Percentiles rank a stretch among this genome's conserved stretches.
phyloP scores from a whole-genome alignment of 2,888 invertebrate genomes.

The Dicycla oo region DNA sequence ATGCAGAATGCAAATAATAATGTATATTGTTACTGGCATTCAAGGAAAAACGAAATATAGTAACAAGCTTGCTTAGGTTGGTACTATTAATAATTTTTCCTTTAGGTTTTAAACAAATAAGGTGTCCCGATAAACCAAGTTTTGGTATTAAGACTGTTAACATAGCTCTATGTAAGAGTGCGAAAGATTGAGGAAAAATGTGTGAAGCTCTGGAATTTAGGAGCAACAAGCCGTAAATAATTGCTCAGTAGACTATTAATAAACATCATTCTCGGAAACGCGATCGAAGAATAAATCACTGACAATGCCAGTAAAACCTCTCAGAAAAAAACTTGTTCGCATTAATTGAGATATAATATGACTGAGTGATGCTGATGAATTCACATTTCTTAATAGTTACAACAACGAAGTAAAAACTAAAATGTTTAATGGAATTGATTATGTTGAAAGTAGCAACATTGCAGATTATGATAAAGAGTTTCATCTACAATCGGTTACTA shows the following conservation, averaged over 20 bases:
- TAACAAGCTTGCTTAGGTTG: too few species aligned
- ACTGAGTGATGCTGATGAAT: slow-evolving; percentile 42
- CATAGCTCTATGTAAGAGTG: slow-evolving; percentile 71
- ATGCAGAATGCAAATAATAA: background rate
- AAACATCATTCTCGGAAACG: slow-evolving; percentile 66
- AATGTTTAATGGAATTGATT: slow-evolving; percentile 28
- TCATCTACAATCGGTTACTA: slow-evolving; percentile 38
- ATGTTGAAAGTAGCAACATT: slow-evolving; percentile 4
- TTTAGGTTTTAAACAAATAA: too few species aligned
- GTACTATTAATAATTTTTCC: too few species aligned
- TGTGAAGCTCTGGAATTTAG: slow-evolving; percentile 58
- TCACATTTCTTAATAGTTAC: slow-evolving; percentile 5
- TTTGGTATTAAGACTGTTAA: slow-evolving; percentile 66
- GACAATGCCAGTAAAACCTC: slow-evolving; percentile 4
- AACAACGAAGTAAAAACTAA: background rate
- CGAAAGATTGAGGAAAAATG: slow-evolving; percentile 82
- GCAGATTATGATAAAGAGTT: slow-evolving; percentile 24
- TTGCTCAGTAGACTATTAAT: slow-evolving; percentile 60
- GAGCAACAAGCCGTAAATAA: slow-evolving; percentile 68
- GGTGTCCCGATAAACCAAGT: slow-evolving; percentile 55
- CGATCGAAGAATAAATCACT: slow-evolving; percentile 43
- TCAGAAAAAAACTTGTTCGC: slow-evolving; percentile 33
- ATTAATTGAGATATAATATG: slow-evolving; percentile 31
- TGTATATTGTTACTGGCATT: background rate
- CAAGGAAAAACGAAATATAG: background rate